These are phyloP conservation scores for Cepaea nemoralis DNA, from an alignment of 1,140 invertebrate genomes.

Conservation along the genomic window DNA sequence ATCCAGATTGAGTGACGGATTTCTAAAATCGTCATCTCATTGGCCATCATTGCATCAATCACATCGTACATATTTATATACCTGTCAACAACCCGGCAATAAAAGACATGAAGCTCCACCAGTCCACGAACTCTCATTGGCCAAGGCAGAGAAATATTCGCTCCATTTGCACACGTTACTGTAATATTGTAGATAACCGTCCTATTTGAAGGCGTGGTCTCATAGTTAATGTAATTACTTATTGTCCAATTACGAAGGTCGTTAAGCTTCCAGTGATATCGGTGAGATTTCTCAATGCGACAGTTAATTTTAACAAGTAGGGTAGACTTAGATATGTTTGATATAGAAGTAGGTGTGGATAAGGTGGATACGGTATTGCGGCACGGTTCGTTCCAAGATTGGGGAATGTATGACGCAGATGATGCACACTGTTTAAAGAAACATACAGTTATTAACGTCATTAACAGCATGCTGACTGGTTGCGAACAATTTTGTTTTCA, in stretches of 20 bases:
- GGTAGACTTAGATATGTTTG: not conserved
- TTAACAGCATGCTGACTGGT: not conserved
- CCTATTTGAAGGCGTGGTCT: not conserved
- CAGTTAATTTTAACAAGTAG: not conserved
- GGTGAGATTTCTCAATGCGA: not conserved
- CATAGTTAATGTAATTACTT: not conserved
- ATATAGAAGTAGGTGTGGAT: not conserved
- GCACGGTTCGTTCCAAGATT: not conserved
- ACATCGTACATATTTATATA: conserved; percentile 38
- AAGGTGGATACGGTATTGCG: not conserved
- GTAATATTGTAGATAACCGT: conserved; percentile 1
- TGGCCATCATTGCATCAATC: not conserved
- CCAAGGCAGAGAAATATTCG: conserved; percentile 39
- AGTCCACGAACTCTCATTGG: conserved; percentile 39
- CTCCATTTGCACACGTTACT: conserved; percentile 22
- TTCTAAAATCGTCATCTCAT: conserved; percentile 47
- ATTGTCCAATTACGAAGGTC: conserved; percentile 1
- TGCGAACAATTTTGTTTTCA: no score
- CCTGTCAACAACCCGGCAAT: conserved; percentile 38
- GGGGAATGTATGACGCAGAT: not conserved
- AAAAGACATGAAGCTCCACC: conserved; percentile 12
- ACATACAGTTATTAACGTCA: not conserved
- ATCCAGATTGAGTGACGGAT: conserved; percentile 35
- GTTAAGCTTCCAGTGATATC: conserved; percentile 14
- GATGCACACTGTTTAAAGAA: not conserved